Evolutionary conservation across 2,113 vertebrate genomes (phyloP).

Genomic region (Dipodomys spectabilis): DNA sequence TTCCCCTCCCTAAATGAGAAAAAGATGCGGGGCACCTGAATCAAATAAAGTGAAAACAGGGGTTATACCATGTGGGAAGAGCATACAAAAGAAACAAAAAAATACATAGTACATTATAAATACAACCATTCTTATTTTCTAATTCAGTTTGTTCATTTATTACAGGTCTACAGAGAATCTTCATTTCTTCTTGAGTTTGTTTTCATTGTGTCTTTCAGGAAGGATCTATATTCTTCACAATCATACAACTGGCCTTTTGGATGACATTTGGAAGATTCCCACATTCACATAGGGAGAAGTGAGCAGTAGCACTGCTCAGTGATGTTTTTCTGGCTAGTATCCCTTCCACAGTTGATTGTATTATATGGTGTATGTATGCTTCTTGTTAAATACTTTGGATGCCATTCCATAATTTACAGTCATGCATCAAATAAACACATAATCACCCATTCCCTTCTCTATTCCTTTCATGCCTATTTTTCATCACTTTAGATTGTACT

Average conservation of each 20-base stretch:
- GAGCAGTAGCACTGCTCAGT: neutral
- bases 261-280: neutral
- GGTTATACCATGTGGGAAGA: too few relatives aligned
- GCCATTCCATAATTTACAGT: neutral
- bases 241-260: neutral
- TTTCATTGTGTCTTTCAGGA: neutral
- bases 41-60: too few relatives aligned
- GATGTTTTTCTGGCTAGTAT: neutral
- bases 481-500: neutral
- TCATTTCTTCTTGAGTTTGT: neutral
- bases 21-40: too few relatives aligned
- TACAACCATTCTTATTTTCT: neutral
- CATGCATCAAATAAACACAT: neutral
- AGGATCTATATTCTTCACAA: neutral
- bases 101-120: too few relatives aligned
- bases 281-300: neutral
- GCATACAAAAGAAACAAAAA: too few relatives aligned
- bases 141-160: neutral
- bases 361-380: neutral
- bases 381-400: neutral
- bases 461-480: neutral
- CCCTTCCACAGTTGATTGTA: neutral
- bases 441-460: neutral
- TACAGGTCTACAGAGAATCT: neutral
- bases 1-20: too few relatives aligned